Percentiles rank a stretch among this genome's conserved stretches.
phyloP scores from a whole-genome alignment of 2,797 vertebrate species.

The Danio kyathit region DNA sequence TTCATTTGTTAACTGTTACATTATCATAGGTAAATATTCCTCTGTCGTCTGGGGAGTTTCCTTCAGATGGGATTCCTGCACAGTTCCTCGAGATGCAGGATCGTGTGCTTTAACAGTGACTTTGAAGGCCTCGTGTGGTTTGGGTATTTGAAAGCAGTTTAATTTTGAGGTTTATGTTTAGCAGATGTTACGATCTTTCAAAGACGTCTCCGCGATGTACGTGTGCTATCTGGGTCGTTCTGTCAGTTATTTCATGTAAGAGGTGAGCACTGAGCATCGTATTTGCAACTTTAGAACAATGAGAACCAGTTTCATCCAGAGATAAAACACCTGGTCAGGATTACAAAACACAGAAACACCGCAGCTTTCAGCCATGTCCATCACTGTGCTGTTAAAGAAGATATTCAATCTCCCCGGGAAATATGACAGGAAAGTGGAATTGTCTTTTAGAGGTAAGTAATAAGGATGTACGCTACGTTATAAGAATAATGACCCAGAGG shows the following conservation, averaged over 20 bases:
- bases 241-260: background rate
- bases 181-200: too few species aligned
- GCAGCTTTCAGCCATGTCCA: constrained; percentile 79
- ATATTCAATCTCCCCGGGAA: constrained; percentile 85
- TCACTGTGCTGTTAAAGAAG: constrained; percentile 81
- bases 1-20: constrained; percentile 42
- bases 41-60: background rate
- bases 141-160: background rate
- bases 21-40: constrained; percentile 56
- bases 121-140: background rate
- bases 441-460: constrained; percentile 84
- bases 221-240: too few species aligned
- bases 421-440: constrained; percentile 85
- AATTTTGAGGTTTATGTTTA: background rate
- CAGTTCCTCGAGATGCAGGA: constrained; percentile 10
- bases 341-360: background rate
- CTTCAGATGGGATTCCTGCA: constrained; percentile 1
- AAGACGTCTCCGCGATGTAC: too few species aligned
- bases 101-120: background rate
- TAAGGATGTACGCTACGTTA: too few species aligned
- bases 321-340: background rate
- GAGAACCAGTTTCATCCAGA: background rate
- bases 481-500: too few species aligned
- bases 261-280: background rate
- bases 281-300: constrained; percentile 21